Evolutionary conservation across 1,140 invertebrate genomes (phyloP).

Genomic region (Thalassaphorura encarpata): DNA sequence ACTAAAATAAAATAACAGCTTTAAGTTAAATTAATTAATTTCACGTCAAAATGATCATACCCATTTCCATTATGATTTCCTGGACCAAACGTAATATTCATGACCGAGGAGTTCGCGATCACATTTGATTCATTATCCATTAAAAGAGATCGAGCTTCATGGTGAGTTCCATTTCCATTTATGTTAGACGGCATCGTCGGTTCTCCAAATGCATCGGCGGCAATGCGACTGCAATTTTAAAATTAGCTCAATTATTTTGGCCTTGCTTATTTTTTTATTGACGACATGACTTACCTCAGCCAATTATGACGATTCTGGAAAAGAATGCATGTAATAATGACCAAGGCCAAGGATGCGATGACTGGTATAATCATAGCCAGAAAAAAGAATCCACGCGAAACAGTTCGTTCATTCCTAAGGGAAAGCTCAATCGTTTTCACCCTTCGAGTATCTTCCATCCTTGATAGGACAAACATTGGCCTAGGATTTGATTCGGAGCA

Average conservation of each 20-base stretch:
- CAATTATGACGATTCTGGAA: constrained; percentile 23
- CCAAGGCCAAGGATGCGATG: background rate
- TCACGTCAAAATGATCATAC: too few relatives aligned
- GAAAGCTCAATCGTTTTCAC: constrained; percentile 10
- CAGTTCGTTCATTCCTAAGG: constrained; percentile 12
- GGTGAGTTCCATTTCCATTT: too few relatives aligned
- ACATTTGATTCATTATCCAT: too few relatives aligned
- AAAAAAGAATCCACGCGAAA: constrained; percentile 4
- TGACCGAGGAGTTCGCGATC: too few relatives aligned
- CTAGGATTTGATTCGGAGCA: constrained; percentile 1
- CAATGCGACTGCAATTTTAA: background rate
- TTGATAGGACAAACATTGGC: background rate
- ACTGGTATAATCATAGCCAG: constrained; percentile 19
- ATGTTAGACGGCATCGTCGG: too few relatives aligned
- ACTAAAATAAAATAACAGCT: too few relatives aligned
- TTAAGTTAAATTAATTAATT: too few relatives aligned
- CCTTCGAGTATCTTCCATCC: background rate
- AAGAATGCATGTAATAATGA: background rate
- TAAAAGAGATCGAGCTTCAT: too few relatives aligned
- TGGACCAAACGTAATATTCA: too few relatives aligned
- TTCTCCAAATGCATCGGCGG: background rate
- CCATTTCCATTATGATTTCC: too few relatives aligned
- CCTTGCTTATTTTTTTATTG: too few relatives aligned
- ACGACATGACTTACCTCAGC: constrained; percentile 12
- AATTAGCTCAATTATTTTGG: too few relatives aligned